Base-by-base conservation (phyloP, 2,113 vertebrate species). In the Ictalurus furcatus region DNA sequence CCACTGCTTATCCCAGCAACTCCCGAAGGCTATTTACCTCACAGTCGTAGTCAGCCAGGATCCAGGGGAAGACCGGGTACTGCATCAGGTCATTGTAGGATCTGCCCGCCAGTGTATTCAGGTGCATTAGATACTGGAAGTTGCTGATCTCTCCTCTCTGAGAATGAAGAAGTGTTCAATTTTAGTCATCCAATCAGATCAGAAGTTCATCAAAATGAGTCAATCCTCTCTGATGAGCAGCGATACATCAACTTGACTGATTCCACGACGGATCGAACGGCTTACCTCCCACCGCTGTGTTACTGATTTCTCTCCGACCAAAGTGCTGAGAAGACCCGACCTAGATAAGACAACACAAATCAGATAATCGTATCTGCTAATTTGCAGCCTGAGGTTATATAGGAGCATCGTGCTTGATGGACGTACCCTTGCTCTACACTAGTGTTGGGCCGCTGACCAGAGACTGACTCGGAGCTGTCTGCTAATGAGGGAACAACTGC, bases 11-110 rank as follows among this genome's bases (percentile, higher is more conserved):
- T 17, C n/a, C 30, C 80, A 59, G n/a, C 17, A 61, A 30, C 71
- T 12, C 23, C 3, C 0, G 30, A 54, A 37, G 16, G 16, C 34
- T 34, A 65, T 48, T n/a, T 94, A 99, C 98, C 98, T 99, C 97
- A 0, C 96, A 96, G 93, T 99, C 98, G 0, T 96, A 99, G 94
- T 99, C 98, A 25, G 98, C 97, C 0, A 99, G 97, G 93, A 99
- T 98, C 98, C 98, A 99, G 52, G 98, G 98, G 89, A 99, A 99
- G 88, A 99, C 98, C 0, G 98, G 98, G 88, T 99, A 99, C 94
- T 99, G 98, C 98, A 99, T 99, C 89, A 99, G 96, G 89, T 99
- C 98, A 2, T 99, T 99, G 90, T 99, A 99, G 16, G 98, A 99
- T 89, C 98, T 96, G 52, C 98, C 98, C 0, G 98, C 98, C 95